Evolutionary conservation across 2,797 vertebrate species (phyloP), one percentile per base, ranked within the genome.

Genomic region (Phataginus tetradactyla): DNA sequence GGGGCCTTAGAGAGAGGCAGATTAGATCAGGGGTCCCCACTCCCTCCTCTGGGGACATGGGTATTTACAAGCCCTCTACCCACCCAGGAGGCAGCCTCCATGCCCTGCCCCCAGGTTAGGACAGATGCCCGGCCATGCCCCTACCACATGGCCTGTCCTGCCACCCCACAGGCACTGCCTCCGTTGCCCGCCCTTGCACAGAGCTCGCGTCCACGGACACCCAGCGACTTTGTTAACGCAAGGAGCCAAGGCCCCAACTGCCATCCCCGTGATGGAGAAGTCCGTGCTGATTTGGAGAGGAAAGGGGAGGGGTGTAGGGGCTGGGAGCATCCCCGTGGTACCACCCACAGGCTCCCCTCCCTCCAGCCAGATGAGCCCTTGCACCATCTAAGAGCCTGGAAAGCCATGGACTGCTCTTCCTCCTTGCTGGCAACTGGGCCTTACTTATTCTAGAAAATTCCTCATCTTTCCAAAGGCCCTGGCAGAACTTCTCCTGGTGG

Each of bases 151-250:
- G 10, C 45, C 45, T 45, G 10, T 77, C 37, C 10, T 0, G 8
- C 23, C 6, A 2, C 63, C 32, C 79, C 3, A 9, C 3, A 18
- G 4, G 14, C 14, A 1, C 32, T 27, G 4, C 2, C 66, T 20
- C 0, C 14, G 25, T 32, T 23, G 4, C 4, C 27, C 57, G 27
- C 21, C 25, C 32, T 9, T 0, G 1, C 83, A 32, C 0, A 0
- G 57, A 51, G 66, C 55, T 29, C 1, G 0, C 18, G 18, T 29
- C 69, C 1, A 10, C 25, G 3, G 25, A 9, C 21, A 1, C 5
- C 29, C 34, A 0, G 42, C 5, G 0, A 39, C 13, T 4, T 25
- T 18, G 34, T 51, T 1, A 5, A 3, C 39, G 10, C 25, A 1
- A 25, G 37, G n/a, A 72, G 11, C 39, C 0, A 3, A 72, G 55